Conservation (phyloP, 2,888 invertebrate genomes). For the Zootermopsis nevadensis region DNA sequence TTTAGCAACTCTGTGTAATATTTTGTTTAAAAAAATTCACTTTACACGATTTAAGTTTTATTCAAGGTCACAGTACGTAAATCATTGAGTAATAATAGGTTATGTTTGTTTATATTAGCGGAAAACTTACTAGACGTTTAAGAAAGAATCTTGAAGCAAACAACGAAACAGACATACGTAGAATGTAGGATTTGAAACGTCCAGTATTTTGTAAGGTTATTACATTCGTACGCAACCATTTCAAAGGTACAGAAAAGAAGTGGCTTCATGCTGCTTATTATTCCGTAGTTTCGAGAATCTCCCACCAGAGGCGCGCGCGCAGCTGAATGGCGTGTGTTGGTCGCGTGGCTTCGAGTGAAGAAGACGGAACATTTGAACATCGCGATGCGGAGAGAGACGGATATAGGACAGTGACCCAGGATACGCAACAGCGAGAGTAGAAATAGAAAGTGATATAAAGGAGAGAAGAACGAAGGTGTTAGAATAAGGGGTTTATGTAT, state of each 20-base stretch:
- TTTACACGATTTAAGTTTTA: too few relatives aligned
- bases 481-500: not conserved
- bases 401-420: constrained; percentile 50
- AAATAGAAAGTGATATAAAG: not conserved
- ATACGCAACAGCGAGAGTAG: not conserved
- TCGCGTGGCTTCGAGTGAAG: constrained; percentile 52
- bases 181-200: too few relatives aligned
- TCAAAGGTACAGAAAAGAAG: constrained; percentile 27
- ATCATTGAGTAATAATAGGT: too few relatives aligned
- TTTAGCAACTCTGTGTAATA: too few relatives aligned
- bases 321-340: constrained; percentile 52
- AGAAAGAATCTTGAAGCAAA: too few relatives aligned
- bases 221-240: constrained; percentile 12
- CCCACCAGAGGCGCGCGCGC: constrained; percentile 44
- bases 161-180: too few relatives aligned
- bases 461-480: constrained; percentile 12
- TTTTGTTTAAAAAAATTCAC: too few relatives aligned
- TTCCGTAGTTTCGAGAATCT: constrained; percentile 40
- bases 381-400: constrained; percentile 35
- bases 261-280: constrained; percentile 39
- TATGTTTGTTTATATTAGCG: too few relatives aligned
- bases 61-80: too few relatives aligned
- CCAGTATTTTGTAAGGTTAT: not conserved
- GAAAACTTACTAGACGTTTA: too few relatives aligned
- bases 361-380: constrained; percentile 29